Evolutionary conservation across 2,797 vertebrate species (phyloP), one percentile per base, ranked within the genome.

Genomic region (Epinephelus awoara): DNA sequence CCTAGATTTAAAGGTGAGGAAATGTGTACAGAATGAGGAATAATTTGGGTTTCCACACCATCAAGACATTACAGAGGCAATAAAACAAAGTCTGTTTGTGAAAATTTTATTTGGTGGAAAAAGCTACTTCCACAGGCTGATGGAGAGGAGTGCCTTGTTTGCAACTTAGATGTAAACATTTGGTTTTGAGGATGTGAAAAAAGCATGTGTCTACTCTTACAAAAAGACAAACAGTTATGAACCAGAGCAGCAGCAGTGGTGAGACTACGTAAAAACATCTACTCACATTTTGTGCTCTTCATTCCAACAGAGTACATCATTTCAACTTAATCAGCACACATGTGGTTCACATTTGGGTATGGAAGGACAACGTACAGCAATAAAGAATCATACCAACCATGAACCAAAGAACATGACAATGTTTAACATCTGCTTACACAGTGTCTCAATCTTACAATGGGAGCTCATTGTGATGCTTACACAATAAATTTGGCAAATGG

Each of bases 131-230:
- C 50, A 49, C 50, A 75, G 2, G 21, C 63, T 52, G 47, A 62
- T 58, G 59, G 44, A 18, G 64, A 49, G 12, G 14, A 54, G 54
- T 21, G 49, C 55, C 59, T 54, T 40, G 42, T 46, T 64, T 42
- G 23, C 34, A 74, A 55, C 46, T 25, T 49, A 57, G 54, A 77
- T 71, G 80, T 87, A 84, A 88, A 88, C 76, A 78, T 78, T 80
- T 78, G 49, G 27, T 67, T 83, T 47, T 55, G 59, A 38, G 6
- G 15, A 50, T 40, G 57, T 51, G 25, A 75, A 55, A 74, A 77
- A 61, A 14, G 12, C 25, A 67, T 61, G 15, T 38, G 40, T 72
- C 11, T 63, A 46, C 64, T 71, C 55, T 59, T 34, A n/a, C 54
- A 44, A 57, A 64, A 63, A 81, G 66, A 70, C 63, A 70, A 57